Evolutionary conservation across 2,888 invertebrate species (phyloP).

Genomic region (Ectemnius continuus): DNA sequence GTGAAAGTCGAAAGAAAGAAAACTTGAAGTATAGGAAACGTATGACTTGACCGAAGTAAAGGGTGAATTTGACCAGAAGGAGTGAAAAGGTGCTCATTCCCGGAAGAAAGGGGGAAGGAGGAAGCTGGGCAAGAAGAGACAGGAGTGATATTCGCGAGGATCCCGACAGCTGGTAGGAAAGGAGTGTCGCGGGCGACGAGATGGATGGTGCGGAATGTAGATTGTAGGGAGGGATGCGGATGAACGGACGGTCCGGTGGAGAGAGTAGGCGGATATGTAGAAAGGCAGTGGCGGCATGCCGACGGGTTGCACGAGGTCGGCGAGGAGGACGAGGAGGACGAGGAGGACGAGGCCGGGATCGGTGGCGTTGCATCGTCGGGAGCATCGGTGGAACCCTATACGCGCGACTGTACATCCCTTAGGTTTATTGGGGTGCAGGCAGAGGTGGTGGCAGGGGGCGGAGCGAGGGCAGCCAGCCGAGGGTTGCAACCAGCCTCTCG

Average conservation of each 20-base stretch:
- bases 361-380: slow-evolving; percentile 51
- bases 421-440: slow-evolving; percentile 55
- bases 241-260: slow-evolving; percentile 40
- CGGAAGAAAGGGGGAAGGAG: too few species aligned
- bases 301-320: slow-evolving; percentile 48
- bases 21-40: too few species aligned
- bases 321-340: slow-evolving; percentile 50
- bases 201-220: slow-evolving; percentile 54
- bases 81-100: too few species aligned
- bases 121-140: slow-evolving; percentile 17
- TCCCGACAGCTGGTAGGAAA: slow-evolving; percentile 49
- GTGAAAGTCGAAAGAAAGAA: too few species aligned
- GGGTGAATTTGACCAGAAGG: too few species aligned
- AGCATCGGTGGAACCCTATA: slow-evolving; percentile 55
- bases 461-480: slow-evolving; percentile 71
- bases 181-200: slow-evolving; percentile 34
- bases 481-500: slow-evolving; percentile 73
- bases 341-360: slow-evolving; percentile 43
- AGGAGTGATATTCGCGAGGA: slow-evolving; percentile 47
- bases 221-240: slow-evolving; percentile 52
- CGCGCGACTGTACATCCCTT: slow-evolving; percentile 51
- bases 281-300: slow-evolving; percentile 19
- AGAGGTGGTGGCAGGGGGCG: slow-evolving; percentile 72
- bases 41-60: too few species aligned
- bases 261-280: slow-evolving; percentile 21